Evolutionary conservation across 2,888 invertebrate species (phyloP).

Genomic region (Sarcophaga subvicina): DNA sequence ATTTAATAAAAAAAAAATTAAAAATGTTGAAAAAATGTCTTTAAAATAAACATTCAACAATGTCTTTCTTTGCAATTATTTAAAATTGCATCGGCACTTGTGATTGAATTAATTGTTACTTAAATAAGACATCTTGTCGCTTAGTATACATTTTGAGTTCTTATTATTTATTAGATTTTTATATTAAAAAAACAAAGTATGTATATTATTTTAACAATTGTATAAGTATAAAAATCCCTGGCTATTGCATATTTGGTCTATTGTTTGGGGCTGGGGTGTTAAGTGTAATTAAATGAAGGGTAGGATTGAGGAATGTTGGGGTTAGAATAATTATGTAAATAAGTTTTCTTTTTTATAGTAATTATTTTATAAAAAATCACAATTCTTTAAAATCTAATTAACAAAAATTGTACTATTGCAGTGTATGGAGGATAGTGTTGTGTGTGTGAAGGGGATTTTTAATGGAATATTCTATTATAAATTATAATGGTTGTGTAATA

Average conservation of each 20-base stretch:
- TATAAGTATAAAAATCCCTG: constrained; percentile 74
- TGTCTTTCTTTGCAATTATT: constrained; percentile 23
- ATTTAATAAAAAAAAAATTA: constrained; percentile 29
- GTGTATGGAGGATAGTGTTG: constrained; percentile 79
- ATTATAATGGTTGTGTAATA: constrained; percentile 1
- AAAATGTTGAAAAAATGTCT: background rate
- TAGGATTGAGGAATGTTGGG: constrained; percentile 63
- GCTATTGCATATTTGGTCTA: constrained; percentile 81
- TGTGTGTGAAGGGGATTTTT: constrained; percentile 60
- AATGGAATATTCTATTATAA: constrained; percentile 24
- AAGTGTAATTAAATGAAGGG: constrained; percentile 77
- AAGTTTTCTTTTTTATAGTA: constrained; percentile 73
- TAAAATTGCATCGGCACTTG: constrained; percentile 74
- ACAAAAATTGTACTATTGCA: constrained; percentile 81
- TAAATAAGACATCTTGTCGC: background rate
- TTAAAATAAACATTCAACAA: constrained; percentile 26
- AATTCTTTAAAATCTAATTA: constrained; percentile 70
- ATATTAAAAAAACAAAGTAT: constrained; percentile 57
- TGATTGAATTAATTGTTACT: constrained; percentile 72
- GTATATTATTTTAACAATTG: constrained; percentile 60
- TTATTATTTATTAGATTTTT: constrained; percentile 19
- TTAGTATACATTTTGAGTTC: constrained; percentile 24
- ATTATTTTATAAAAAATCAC: constrained; percentile 76
- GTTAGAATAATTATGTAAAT: constrained; percentile 78
- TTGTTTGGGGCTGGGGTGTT: constrained; percentile 79